Evolutionary conservation across 2,113 vertebrate species (phyloP), one percentile per base, ranked within the genome.

Genomic region (Thinocorus orbignyianus): DNA sequence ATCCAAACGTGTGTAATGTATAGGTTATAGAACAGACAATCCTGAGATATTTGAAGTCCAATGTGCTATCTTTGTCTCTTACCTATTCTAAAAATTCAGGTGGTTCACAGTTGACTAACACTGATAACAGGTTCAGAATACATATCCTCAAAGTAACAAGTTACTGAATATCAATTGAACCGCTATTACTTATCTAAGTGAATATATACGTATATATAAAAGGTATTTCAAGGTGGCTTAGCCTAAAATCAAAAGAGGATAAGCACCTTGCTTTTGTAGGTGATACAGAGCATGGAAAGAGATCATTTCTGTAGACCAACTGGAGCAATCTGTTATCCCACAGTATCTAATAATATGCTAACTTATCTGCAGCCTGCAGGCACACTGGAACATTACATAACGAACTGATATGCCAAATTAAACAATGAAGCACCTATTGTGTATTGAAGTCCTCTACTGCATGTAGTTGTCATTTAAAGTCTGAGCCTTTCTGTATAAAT

Each of bases 1-100:
- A 95, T 88, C 70, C 61, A 77, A 87, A 41, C 10, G 1, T 44
- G 2, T 69, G 42, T 80, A 77, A 97, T 16, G 55, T 42, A 26
- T 39, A 86, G 1, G 0, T 78, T 76, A 88, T 1, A 84, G 76
- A 91, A 87, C 44, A 81, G 54, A 69, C 55, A 89, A 11, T 58
- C 55, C 24, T 6, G 10, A 86, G 54, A 10, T 83, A 85, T 8
- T 54, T 88, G 41, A 68, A 91, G 83, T 92, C 81, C 96, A 88
- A 37, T 48, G 92, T 58, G 78, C 96, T 94, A 68, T 31, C 85
- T 89, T 72, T 95, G 85, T 76, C 80, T 80, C 88, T 69, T 77
- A 86, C 60, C 91, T 93, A 92, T 64, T 69, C 87, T 95, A 93
- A 28, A 80, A 88, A 28, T 61, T 82, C 41, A 90, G 4, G 49